phyloP scores from a whole-genome alignment of 1,140 invertebrate species.

The Leptonema lineaticorne region DNA sequence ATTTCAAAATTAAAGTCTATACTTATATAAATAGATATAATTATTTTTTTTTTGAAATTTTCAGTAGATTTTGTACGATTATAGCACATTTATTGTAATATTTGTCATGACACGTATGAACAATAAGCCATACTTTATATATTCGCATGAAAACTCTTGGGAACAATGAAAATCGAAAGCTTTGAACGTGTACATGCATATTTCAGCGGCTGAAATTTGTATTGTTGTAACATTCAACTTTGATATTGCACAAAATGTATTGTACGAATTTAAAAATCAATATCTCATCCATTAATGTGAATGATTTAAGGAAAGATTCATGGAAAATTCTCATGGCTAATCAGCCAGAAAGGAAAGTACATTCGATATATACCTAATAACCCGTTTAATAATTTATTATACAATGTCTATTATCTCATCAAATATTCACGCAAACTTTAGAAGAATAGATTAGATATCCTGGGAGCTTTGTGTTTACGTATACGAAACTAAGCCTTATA shows the following conservation, averaged over 20 bases:
- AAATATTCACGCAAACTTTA: constrained; percentile 13
- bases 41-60: neutral
- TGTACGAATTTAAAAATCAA: too few species aligned
- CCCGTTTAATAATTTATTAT: constrained; percentile 7
- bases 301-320: too few species aligned
- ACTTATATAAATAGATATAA: too few species aligned
- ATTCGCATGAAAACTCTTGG: neutral
- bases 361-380: neutral
- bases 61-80: too few species aligned
- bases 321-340: neutral
- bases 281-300: too few species aligned
- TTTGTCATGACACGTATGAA: neutral
- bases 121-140: neutral
- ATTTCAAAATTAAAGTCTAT: too few species aligned
- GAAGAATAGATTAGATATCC: neutral
- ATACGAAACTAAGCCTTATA: constrained; percentile 1
- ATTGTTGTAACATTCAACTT: too few species aligned
- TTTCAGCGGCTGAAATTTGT: too few species aligned
- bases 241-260: too few species aligned
- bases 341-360: constrained; percentile 8
- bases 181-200: neutral
- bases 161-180: neutral
- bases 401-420: constrained; percentile 15
- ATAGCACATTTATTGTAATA: too few species aligned
- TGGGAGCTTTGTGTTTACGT: neutral